Base-by-base conservation (phyloP, 1,140 invertebrate species). In the Chlorops oryzae region DNA sequence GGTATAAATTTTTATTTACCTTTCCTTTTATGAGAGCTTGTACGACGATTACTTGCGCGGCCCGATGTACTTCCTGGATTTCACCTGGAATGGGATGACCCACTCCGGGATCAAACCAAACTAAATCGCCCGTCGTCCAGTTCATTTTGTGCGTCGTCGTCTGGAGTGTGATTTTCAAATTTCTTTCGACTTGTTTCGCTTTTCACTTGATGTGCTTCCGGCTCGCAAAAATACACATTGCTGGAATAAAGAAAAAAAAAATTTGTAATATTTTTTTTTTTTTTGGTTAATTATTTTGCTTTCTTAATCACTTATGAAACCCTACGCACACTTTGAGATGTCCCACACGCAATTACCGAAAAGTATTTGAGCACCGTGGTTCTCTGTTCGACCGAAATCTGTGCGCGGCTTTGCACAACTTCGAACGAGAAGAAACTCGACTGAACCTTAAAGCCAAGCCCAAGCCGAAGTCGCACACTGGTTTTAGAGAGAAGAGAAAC, bases 81-180 rank as follows among this genome's bases (percentile, higher is more conserved):
- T 92, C 87, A 46, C 91, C 91, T 35, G 91, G 90, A 59, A 93
- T 78, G 57, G 89, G 86, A 76, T 92, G 84, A 24, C 90, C 88
- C 57, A 92, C 80, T 13, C 88, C 85, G 27, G 90, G 89, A 76
- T 93, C 90, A 77, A 93, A 94, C 90, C 91, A 94, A 58, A 94
- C 88, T 70, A 92, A 78, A 68, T 92, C 89, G 40, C 89, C 90
- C 59, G 80, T 75, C 55, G 73, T 67, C 81, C 81, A 83, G 63
- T 82, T 80, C 73, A 72, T 71, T 39, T 35, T 49, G 17, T 32
- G 28, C 15, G 9, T 32, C 28, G 28, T 9, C 15, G 28, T 9
- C 28, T 9, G 28, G 9, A 15, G 28, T 32, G 28, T 32, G 28
- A 9, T 9, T 15, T n/a, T n/a, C n/a, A n/a, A n/a, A n/a, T n/a